phyloP scores from a whole-genome alignment of 2,888 invertebrate genomes.

The Epistrophe eligans region DNA sequence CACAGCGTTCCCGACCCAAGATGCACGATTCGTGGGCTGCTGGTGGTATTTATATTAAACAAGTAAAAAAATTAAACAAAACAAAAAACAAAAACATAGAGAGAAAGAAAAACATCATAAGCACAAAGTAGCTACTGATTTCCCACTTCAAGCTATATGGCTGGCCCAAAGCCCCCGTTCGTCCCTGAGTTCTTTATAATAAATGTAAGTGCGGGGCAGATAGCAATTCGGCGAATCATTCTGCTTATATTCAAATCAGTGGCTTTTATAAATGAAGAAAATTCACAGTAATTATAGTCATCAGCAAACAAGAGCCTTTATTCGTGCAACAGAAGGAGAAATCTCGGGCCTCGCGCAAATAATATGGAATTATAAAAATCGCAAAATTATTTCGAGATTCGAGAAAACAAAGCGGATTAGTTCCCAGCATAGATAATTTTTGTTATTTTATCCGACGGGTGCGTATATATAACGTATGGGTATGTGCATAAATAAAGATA shows the following conservation, averaged over 20 bases:
- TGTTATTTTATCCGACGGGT: slow-evolving; percentile 60
- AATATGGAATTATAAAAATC: slow-evolving; percentile 74
- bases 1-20: slow-evolving; percentile 17
- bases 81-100: background rate
- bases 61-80: slow-evolving; percentile 44
- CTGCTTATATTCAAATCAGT: slow-evolving; percentile 75
- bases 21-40: slow-evolving; percentile 69
- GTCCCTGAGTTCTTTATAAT: background rate
- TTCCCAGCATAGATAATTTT: slow-evolving; percentile 74
- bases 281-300: slow-evolving; percentile 82
- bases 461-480: background rate
- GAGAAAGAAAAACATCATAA: slow-evolving; percentile 64
- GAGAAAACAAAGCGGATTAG: slow-evolving; percentile 75
- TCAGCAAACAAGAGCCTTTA: slow-evolving; percentile 76
- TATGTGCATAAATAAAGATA: background rate
- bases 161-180: slow-evolving; percentile 32
- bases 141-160: slow-evolving; percentile 53
- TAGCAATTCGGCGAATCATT: slow-evolving; percentile 68
- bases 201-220: slow-evolving; percentile 2
- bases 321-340: slow-evolving; percentile 64
- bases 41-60: slow-evolving; percentile 54
- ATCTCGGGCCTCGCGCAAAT: slow-evolving; percentile 61
- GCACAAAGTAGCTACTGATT: slow-evolving; percentile 68
- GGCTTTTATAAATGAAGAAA: slow-evolving; percentile 77
- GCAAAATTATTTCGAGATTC: slow-evolving; percentile 69